phyloP scores from a whole-genome alignment of 2,797 vertebrate species.

The Micrastur ruficollis region DNA sequence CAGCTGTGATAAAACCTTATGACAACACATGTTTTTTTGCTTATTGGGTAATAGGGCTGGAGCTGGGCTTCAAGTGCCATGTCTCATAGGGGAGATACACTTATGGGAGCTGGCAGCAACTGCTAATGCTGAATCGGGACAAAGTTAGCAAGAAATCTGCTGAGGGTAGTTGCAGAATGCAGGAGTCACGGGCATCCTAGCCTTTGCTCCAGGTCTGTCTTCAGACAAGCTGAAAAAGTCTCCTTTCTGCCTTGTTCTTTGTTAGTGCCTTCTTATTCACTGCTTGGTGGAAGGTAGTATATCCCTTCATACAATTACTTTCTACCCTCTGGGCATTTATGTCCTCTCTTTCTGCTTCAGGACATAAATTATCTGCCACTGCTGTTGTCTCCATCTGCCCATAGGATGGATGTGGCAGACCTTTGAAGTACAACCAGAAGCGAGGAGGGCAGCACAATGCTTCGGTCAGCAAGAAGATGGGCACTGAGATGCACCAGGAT shows the following conservation, averaged over 20 bases:
- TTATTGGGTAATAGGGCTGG: not conserved
- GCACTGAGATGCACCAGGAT: not conserved
- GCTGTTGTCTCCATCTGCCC: not conserved
- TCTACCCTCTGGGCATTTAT: not conserved
- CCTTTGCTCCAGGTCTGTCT: not conserved
- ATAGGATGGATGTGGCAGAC: not conserved
- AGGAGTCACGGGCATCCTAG: not conserved
- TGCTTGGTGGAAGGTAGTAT: not conserved
- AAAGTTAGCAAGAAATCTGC: slow-evolving; percentile 32
- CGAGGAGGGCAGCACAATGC: not conserved
- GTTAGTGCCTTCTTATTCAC: not conserved
- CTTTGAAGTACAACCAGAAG: not conserved
- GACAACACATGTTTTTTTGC: not conserved
- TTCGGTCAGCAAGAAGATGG: not conserved
- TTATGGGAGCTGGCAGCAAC: not conserved
- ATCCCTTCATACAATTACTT: not conserved
- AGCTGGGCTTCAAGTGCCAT: not conserved
- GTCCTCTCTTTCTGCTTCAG: not conserved
- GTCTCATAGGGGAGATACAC: not conserved
- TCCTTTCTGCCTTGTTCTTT: not conserved
- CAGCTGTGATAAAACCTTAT: not conserved
- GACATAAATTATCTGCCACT: not conserved
- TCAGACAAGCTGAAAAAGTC: not conserved
- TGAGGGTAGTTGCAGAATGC: not conserved
- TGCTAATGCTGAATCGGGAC: not conserved